phyloP scores from a whole-genome alignment of 2,888 invertebrate species.

The Leptopilina drosophilae region DNA sequence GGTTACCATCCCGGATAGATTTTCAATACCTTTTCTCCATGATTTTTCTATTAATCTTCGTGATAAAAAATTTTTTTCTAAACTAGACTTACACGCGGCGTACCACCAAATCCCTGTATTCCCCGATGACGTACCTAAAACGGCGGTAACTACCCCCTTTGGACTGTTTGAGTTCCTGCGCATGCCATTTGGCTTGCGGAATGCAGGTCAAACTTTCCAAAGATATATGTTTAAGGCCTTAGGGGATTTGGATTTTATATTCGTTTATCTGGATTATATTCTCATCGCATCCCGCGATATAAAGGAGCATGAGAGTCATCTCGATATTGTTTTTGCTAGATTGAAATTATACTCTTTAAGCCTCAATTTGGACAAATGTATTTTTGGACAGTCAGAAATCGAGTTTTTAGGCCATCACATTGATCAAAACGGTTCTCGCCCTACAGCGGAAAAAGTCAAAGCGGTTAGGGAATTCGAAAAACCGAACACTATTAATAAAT shows the following conservation, averaged over 20 bases:
- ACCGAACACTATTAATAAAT: conserved; percentile 64
- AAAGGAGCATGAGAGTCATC: conserved; percentile 53
- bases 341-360: conserved; percentile 48
- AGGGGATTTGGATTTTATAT: conserved; percentile 53
- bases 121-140: conserved; percentile 70
- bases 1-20: too few species aligned
- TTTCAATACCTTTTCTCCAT: too few species aligned
- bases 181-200: conserved; percentile 53
- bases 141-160: conserved; percentile 68
- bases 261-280: conserved; percentile 55
- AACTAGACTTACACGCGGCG: conserved; percentile 67
- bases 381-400: conserved; percentile 59
- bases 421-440: conserved; percentile 61
- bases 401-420: conserved; percentile 65
- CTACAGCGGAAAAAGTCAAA: conserved; percentile 67
- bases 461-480: conserved; percentile 60
- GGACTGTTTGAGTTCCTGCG: conserved; percentile 62
- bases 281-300: conserved; percentile 47
- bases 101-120: conserved; percentile 73
- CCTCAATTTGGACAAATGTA: conserved; percentile 65
- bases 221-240: conserved; percentile 55
- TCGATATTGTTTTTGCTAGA: conserved; percentile 48
- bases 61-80: conserved; percentile 61
- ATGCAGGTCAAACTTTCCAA: conserved; percentile 56
- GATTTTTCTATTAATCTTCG: conserved; percentile 57